Evolutionary conservation across 2,888 invertebrate species (phyloP), one percentile per base, ranked within the genome.

Genomic region (Acanthosoma haemorrhoidale): DNA sequence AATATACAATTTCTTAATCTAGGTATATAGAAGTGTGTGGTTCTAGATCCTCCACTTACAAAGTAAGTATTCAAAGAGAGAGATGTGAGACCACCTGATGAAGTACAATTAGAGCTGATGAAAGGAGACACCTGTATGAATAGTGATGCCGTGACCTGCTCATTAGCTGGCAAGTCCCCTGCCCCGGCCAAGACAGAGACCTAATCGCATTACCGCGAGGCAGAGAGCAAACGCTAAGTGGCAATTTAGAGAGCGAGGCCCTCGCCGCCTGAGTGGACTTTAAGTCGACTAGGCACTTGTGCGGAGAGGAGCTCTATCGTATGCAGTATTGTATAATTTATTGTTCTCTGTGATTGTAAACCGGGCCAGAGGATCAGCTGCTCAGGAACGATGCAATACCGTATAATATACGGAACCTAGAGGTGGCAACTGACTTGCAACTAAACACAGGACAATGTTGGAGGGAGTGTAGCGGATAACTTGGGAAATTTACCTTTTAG

Each of bases 111-210:
- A 51, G 51, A 2, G 29, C 25, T 25, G 51, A 51, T 51, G 51
- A 51, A 51, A 51, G 51, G 51, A 51, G 51, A 25, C 25, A 51
- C 51, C 51, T 51, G 51, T 51, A 25, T 51, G 51, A 51, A 51
- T 51, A 51, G 51, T 51, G 51, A 51, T 51, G 51, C 4, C 32
- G 32, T 13, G 25, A n/a, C 0, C 4, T n/a, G 25, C 51, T 51
- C 51, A 51, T 51, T 51, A 51, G n/a, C n/a, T n/a, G n/a, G n/a
- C n/a, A n/a, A n/a, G n/a, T n/a, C n/a, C 25, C 18, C 2, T 1
- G 25, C 11, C 25, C n/a, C 32, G 32, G 32, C n/a, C n/a, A n/a
- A n/a, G n/a, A n/a, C n/a, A n/a, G n/a, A n/a, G n/a, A n/a, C n/a
- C 29, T 51, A 51, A 51, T 51, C 51, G 29, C 25, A 21, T 51